Conservation (phyloP, 92 coral and sea anemone species). For the Diadumene lineata region DNA sequence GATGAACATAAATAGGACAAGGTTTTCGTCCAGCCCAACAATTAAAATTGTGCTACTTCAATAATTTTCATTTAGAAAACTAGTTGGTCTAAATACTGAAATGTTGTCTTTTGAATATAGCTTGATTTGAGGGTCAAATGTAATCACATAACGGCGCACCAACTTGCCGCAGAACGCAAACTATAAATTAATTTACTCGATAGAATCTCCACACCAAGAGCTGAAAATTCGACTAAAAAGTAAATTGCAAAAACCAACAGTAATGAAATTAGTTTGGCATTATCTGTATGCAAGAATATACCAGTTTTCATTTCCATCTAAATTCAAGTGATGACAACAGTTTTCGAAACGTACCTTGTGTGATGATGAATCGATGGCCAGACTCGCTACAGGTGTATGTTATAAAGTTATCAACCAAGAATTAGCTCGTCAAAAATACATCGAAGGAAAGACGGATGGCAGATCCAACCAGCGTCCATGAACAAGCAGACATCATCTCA, state of each 20-base stretch:
- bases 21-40: background rate
- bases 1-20: background rate
- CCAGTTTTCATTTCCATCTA: slow-evolving; percentile 15
- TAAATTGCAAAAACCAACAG: background rate
- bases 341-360: slow-evolving; percentile 9
- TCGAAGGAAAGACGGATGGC: background rate
- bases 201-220: background rate
- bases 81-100: background rate
- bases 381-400: background rate
- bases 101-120: too few species aligned
- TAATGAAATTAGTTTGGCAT: background rate
- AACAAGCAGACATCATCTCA: slow-evolving; percentile 27
- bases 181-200: background rate
- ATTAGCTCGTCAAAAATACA: background rate
- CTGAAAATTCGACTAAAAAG: background rate
- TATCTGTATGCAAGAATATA: slow-evolving; percentile 14
- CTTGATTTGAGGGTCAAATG: slow-evolving; percentile 9
- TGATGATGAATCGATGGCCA: background rate
- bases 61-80: background rate
- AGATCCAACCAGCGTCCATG: slow-evolving; percentile 13
- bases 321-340: slow-evolving; percentile 11
- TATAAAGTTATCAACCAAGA: background rate
- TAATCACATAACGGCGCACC: background rate
- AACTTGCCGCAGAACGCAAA: slow-evolving; percentile 17
- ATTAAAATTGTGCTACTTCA: background rate